Conservation (phyloP, 2,888 invertebrate genomes). For the Cactoblastis cactorum region DNA sequence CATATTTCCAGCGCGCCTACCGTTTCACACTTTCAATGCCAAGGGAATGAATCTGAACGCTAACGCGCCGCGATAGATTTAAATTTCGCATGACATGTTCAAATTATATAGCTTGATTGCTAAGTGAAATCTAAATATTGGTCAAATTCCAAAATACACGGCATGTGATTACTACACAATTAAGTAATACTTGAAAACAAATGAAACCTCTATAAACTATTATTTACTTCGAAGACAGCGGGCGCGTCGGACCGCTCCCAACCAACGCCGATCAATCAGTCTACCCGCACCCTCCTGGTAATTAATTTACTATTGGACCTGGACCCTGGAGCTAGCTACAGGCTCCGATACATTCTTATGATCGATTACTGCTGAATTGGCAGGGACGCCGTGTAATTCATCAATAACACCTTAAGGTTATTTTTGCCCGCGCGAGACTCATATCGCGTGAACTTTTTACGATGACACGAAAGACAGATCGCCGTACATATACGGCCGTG, state of each 20-base stretch:
- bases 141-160: too few relatives aligned
- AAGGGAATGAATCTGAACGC: too few relatives aligned
- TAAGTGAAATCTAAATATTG: too few relatives aligned
- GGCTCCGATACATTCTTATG: slow-evolving; percentile 23
- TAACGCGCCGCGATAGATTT: too few relatives aligned
- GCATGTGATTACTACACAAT: too few relatives aligned
- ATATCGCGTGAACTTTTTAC: slow-evolving; percentile 17
- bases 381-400: slow-evolving; percentile 20
- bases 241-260: slow-evolving; percentile 35
- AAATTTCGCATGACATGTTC: too few relatives aligned
- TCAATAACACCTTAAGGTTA: slow-evolving; percentile 22
- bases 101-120: too few relatives aligned
- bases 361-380: slow-evolving; percentile 29
- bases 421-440: slow-evolving; percentile 16
- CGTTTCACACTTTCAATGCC: too few relatives aligned
- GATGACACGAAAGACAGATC: slow-evolving; percentile 9
- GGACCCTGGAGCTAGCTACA: slow-evolving; percentile 20
- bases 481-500: not conserved
- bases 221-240: slow-evolving; percentile 22
- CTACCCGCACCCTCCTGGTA: slow-evolving; percentile 46
- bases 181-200: too few relatives aligned
- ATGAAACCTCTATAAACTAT: too few relatives aligned
- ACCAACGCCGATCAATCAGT: slow-evolving; percentile 40
- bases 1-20: too few relatives aligned
- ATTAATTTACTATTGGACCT: slow-evolving; percentile 52